Evolutionary conservation across 1,140 invertebrate species (phyloP).

Genomic region (Meloidogyne floridensis): DNA sequence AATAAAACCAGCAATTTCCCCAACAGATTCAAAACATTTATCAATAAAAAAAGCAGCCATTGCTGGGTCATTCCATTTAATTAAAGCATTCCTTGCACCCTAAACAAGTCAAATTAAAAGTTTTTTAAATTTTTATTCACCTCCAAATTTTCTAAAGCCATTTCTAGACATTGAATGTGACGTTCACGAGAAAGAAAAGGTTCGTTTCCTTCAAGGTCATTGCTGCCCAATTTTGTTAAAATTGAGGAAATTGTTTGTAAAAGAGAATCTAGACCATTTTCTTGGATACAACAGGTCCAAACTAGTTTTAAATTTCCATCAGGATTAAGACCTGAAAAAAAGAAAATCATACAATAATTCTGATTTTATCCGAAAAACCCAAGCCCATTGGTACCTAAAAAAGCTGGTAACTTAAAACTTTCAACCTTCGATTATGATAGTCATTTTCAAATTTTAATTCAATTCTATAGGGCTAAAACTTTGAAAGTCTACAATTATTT

Average conservation of each 20-base stretch:
- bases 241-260: conserved; percentile 7
- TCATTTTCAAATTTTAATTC: too few relatives aligned
- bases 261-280: conserved; percentile 40
- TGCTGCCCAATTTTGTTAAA: background rate
- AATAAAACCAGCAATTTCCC: conserved; percentile 55
- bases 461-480: too few relatives aligned
- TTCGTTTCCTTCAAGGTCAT: conserved; percentile 34
- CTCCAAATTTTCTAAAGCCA: conserved; percentile 42
- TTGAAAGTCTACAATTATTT: too few relatives aligned
- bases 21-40: conserved; percentile 41
- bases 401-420: too few relatives aligned
- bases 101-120: background rate
- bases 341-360: background rate
- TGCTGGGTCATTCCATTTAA: conserved; percentile 44
- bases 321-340: conserved; percentile 39
- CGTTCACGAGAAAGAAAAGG: conserved; percentile 40
- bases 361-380: too few relatives aligned
- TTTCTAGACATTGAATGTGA: conserved; percentile 51
- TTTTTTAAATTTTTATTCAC: background rate
- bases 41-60: conserved; percentile 52
- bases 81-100: conserved; percentile 23
- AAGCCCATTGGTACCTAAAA: too few relatives aligned
- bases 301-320: conserved; percentile 29
- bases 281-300: conserved; percentile 41
- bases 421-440: too few relatives aligned